Percentiles rank a stretch among this genome's conserved stretches.
Conservation (phyloP, 2,113 vertebrate genomes). For the Oenanthe oenanthe region DNA sequence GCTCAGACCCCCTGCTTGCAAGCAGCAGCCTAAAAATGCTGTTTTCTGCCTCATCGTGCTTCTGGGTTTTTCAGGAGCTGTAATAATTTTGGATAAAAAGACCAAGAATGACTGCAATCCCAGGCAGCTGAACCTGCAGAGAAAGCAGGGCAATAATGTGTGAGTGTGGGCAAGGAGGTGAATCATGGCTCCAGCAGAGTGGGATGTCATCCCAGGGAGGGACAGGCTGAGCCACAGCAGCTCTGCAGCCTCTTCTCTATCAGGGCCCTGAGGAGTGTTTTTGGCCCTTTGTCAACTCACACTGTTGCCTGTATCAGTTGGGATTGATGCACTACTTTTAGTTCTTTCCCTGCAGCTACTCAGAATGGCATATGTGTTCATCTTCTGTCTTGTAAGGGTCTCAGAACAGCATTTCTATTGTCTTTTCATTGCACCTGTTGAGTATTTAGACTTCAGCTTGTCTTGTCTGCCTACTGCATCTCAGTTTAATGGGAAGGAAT, state of each 20-base stretch:
- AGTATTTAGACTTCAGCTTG: not conserved
- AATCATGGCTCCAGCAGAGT: not conserved
- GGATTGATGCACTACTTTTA: not conserved
- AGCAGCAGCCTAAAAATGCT: conserved; percentile 54
- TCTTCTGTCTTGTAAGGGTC: not conserved
- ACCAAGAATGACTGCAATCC: conserved; percentile 41
- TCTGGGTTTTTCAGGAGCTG: conserved; percentile 12
- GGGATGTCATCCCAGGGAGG: not conserved
- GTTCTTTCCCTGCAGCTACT: not conserved
- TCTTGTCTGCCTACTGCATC: not conserved
- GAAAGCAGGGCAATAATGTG: not conserved
- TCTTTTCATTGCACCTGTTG: not conserved
- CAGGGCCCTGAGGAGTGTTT: not conserved
- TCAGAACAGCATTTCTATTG: not conserved
- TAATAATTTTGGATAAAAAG: conserved; percentile 26
- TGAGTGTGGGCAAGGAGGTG: not conserved
- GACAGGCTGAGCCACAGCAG: not conserved
- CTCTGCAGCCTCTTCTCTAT: not conserved
- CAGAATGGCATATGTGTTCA: not conserved
- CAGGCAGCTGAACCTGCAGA: conserved; percentile 13
- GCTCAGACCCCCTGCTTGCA: conserved; percentile 10
- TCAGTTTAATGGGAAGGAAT: not conserved
- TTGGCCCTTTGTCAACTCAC: not conserved
- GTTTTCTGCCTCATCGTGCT: conserved; percentile 8
- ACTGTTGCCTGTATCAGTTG: not conserved